Conservation (phyloP, 2,113 vertebrate genomes). For the Phocoena sinus region DNA sequence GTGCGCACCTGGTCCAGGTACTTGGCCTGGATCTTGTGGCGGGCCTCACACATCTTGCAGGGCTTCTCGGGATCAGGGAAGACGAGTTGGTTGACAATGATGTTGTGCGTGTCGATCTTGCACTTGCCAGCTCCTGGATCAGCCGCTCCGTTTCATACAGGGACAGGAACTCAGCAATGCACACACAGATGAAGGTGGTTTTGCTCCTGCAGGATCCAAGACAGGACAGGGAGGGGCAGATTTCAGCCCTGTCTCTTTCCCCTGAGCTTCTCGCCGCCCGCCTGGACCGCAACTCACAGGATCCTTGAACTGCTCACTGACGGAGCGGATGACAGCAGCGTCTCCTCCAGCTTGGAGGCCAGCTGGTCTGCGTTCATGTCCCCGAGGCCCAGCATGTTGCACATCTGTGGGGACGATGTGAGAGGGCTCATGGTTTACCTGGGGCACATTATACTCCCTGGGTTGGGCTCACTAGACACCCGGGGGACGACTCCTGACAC, state of each 20-base stretch:
- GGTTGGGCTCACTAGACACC: background rate
- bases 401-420: conserved; percentile 84
- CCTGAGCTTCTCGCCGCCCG: background rate
- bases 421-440: background rate
- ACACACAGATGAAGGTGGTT: conserved; percentile 97
- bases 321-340: conserved; percentile 92
- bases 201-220: conserved; percentile 83
- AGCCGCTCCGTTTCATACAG: conserved; percentile 94
- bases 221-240: background rate
- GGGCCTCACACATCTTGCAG: conserved; percentile 95
- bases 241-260: background rate
- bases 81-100: conserved; percentile 95
- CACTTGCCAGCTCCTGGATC: conserved; percentile 97
- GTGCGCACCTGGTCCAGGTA: conserved; percentile 92
- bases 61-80: conserved; percentile 90
- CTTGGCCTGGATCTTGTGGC: conserved; percentile 97
- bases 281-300: conserved; percentile 82
- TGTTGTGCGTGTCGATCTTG: conserved; percentile 95
- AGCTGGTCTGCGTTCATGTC: conserved; percentile 97
- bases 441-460: too few relatives aligned
- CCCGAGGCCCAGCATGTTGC: conserved; percentile 94
- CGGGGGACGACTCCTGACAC: accelerated
- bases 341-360: conserved; percentile 95
- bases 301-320: conserved; percentile 97
- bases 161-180: conserved; percentile 95